Conservation (phyloP, 2,113 vertebrate genomes). For the Turnix velox region DNA sequence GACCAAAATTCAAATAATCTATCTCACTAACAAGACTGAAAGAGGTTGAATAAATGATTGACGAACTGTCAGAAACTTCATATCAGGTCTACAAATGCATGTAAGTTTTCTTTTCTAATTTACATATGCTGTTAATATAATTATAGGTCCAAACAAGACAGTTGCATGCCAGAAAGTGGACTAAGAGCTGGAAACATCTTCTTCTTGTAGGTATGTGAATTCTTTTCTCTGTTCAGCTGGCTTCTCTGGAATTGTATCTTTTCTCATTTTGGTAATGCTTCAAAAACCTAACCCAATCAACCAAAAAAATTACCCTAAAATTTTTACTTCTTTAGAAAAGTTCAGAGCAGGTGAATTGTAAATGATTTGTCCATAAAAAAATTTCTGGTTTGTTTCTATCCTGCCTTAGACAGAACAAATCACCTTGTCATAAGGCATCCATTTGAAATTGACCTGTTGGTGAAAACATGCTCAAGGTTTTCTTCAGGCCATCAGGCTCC, state of each 20-base stretch:
- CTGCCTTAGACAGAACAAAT: not conserved
- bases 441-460: not conserved
- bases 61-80: not conserved
- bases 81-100: not conserved
- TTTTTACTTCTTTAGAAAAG: not conserved
- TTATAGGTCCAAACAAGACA: not conserved
- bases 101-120: not conserved
- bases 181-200: not conserved
- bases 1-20: not conserved
- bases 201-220: rapidly evolving
- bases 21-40: not conserved
- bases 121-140: not conserved
- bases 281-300: not conserved
- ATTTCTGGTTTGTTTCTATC: not conserved
- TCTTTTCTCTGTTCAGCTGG: not conserved
- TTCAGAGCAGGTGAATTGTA: not conserved
- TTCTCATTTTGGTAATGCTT: not conserved
- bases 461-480: not conserved
- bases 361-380: not conserved
- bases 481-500: slow-evolving; percentile 6
- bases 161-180: rapidly evolving
- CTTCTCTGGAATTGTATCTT: not conserved
- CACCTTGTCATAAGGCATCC: slow-evolving; percentile 5
- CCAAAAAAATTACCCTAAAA: not conserved
- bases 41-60: not conserved